Conservation (phyloP, 1,140 invertebrate genomes). For the Atta colombica region DNA sequence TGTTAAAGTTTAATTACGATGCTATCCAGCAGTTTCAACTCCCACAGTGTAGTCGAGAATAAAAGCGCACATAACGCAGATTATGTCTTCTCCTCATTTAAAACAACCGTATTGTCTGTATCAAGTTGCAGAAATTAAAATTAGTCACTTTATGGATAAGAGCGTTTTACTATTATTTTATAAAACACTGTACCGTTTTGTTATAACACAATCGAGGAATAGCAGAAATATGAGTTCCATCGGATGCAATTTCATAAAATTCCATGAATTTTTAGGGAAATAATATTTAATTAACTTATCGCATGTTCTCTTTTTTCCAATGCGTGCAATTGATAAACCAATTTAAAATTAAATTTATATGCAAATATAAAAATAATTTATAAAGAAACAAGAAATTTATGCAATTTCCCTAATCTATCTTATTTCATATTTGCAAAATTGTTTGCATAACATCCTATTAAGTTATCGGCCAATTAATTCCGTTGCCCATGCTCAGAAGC, state of each 20-base stretch:
- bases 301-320: background rate
- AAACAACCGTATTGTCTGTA: slow-evolving; percentile 3
- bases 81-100: slow-evolving; percentile 26
- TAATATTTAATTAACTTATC: slow-evolving; percentile 26
- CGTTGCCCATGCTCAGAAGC: background rate
- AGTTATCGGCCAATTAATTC: slow-evolving; percentile 30
- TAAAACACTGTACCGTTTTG: background rate
- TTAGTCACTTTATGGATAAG: background rate
- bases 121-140: slow-evolving; percentile 45
- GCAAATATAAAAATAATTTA: background rate
- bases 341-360: background rate
- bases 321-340: background rate
- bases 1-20: slow-evolving; percentile 54
- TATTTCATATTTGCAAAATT: slow-evolving; percentile 9
- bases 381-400: background rate
- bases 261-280: background rate
- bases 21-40: background rate
- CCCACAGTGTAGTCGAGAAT: background rate
- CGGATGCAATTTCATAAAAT: slow-evolving; percentile 32
- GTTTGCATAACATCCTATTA: background rate
- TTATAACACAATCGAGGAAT: slow-evolving; percentile 18
- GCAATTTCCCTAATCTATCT: too few relatives aligned
- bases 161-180: background rate
- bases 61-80: slow-evolving; percentile 34
- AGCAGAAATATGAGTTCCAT: background rate